A percentile compares a stretch with the other conserved stretches of the same genome.
phyloP scores from a whole-genome alignment of 1,140 invertebrate species.

The Dufourea novaeangliae region DNA sequence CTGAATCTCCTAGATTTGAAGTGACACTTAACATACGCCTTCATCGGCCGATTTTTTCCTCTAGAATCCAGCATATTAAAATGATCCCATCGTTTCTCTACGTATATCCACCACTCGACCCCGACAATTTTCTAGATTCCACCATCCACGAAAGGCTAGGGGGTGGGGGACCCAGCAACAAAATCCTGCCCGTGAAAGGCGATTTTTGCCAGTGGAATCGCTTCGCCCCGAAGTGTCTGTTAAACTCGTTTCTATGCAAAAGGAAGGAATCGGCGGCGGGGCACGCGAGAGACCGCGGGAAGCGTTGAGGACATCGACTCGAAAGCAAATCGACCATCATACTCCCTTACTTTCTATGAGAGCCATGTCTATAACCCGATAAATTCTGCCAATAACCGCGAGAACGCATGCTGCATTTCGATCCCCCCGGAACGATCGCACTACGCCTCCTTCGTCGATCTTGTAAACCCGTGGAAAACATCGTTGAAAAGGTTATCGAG shows the following conservation, averaged over 20 bases:
- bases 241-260: slow-evolving; percentile 41
- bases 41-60: too few species aligned
- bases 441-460: too few species aligned
- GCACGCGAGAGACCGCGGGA: slow-evolving; percentile 39
- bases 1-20: too few species aligned
- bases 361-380: slow-evolving; percentile 30
- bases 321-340: slow-evolving; percentile 33
- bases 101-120: too few species aligned
- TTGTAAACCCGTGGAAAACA: too few species aligned
- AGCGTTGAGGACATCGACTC: slow-evolving; percentile 41
- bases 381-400: slow-evolving; percentile 8
- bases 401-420: neutral
- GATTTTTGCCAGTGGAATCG: neutral
- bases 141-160: neutral
- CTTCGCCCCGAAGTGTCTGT: slow-evolving; percentile 12
- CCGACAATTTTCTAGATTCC: neutral
- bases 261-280: slow-evolving; percentile 34
- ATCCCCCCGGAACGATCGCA: slow-evolving; percentile 1
- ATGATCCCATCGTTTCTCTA: too few species aligned
- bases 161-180: neutral
- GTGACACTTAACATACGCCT: too few species aligned
- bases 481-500: neutral
- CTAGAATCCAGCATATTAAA: too few species aligned
- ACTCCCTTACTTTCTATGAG: slow-evolving; percentile 47
- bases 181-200: neutral